Base-by-base conservation (phyloP, 2,888 invertebrate species). In the Girardia tigrina region DNA sequence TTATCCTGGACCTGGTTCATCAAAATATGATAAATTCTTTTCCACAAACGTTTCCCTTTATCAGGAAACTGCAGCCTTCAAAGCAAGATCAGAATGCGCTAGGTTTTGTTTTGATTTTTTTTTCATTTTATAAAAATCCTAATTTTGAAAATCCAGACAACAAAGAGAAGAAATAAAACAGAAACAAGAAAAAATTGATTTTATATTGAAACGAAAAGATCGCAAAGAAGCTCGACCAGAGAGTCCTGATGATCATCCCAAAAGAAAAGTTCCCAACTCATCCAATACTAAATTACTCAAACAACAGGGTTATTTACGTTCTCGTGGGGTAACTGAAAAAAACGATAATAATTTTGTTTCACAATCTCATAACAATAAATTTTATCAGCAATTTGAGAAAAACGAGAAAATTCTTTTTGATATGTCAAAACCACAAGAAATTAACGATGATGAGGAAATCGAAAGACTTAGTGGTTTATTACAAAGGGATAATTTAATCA, bases 21-120 rank as follows among this genome's bases (percentile, higher is more conserved):
- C 77, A 1, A 82, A 82, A 75, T 84, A 84, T 77, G 82, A 84
- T 72, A 83, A 83, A 78, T 84, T 79, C 79, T 83, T 84, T 79
- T 81, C 83, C 78, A 82, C 80, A 77, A 82, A 82, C 77, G 83
- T 83, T 20, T 83, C 84, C 0, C 81, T 84, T 28, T 84, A 83
- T 79, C 83, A 84, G 78, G 84, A 84, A 78, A 84, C 84, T 4
- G 83, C 83, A 26, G 82, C 84, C 4, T 84, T 82, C 78, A 83
- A 82, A 78, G 84, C 83, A 12, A 79, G 84, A 29, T 79, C 81
- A 72, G 84, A 84, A 79, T 78, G 82, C 78, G 84, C 84, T 36
- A 83, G 83, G 84, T 84, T 77, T 28, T n/a, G n/a, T n/a, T n/a
- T 14, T 71, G 4, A 6, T 29, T 71, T 6, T 20, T 70, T 20